Evolutionary conservation across 2,113 vertebrate genomes (phyloP).

Genomic region (Xiphophorus couchianus): DNA sequence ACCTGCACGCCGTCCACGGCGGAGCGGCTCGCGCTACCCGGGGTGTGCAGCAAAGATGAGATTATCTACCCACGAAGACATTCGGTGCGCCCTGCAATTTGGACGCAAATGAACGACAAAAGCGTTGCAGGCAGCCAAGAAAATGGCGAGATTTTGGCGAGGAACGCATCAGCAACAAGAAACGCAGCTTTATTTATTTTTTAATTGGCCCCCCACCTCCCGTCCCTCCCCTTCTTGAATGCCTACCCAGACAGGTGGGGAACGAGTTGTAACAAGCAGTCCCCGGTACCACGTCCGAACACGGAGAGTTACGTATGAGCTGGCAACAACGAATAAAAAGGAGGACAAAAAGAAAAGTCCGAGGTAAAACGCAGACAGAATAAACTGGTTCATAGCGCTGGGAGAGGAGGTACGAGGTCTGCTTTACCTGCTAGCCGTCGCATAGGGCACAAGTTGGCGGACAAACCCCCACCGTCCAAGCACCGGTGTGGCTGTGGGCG

Average conservation of each 20-base stretch:
- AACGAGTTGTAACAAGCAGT: conserved; percentile 12
- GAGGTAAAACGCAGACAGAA: background rate
- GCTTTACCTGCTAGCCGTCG: conserved; percentile 75
- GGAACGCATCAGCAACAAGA: background rate
- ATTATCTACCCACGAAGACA: too few species aligned
- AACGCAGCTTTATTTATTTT: background rate
- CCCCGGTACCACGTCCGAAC: background rate
- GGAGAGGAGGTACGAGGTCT: background rate
- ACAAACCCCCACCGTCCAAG: conserved; percentile 41
- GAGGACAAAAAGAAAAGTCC: background rate
- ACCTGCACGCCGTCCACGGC: background rate
- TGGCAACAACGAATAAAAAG: background rate
- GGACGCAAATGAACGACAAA: background rate
- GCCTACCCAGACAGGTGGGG: conserved; percentile 1
- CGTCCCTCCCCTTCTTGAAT: background rate
- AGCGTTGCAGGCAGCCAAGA: conserved; percentile 2
- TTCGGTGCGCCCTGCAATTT: background rate
- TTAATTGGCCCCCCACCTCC: too few species aligned
- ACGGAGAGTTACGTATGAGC: conserved; percentile 24
- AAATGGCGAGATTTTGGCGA: conserved; percentile 1
- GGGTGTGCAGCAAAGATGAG: background rate
- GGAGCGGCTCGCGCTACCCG: background rate
- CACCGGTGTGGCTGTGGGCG: conserved; percentile 32
- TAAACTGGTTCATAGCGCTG: background rate
- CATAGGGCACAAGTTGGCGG: conserved; percentile 68